These are phyloP conservation scores for Cyanoramphus novaezelandiae DNA, from an alignment of 2,113 vertebrate genomes.

Conservation along the genomic window DNA sequence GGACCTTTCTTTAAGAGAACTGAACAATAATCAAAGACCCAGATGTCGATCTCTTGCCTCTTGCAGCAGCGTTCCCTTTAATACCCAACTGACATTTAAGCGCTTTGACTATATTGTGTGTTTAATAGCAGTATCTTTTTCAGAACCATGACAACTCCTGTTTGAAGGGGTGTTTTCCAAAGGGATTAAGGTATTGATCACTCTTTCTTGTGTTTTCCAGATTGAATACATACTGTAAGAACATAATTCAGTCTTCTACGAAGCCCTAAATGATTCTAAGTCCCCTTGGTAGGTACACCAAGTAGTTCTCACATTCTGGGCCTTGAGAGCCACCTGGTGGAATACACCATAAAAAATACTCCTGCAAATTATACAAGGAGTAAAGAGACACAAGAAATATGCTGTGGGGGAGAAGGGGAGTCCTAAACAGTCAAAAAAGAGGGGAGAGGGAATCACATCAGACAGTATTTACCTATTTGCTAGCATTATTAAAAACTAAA, in stretches of 20 bases:
- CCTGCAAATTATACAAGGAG: not conserved
- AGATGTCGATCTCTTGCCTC: not conserved
- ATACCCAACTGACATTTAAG: not conserved
- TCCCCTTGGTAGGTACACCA: not conserved
- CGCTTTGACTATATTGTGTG: not conserved
- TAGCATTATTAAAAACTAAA: not conserved
- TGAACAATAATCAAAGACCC: not conserved
- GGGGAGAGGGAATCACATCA: not conserved
- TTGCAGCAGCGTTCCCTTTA: not conserved
- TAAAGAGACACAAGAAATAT: not conserved
- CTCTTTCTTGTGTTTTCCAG: not conserved
- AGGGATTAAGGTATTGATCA: not conserved
- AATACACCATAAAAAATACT: slow-evolving; percentile 7
- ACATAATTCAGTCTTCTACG: not conserved
- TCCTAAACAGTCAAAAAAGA: not conserved
- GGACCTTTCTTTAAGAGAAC: not conserved
- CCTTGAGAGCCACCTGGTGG: slow-evolving; percentile 74
- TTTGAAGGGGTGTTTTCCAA: not conserved
- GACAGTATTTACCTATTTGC: not conserved
- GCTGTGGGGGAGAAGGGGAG: not conserved
- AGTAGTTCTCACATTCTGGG: not conserved
- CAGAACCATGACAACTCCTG: not conserved
- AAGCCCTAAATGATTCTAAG: not conserved
- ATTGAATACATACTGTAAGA: not conserved
- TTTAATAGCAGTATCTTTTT: not conserved